Evolutionary conservation across 2,888 invertebrate species (phyloP), one percentile per base, ranked within the genome.

Genomic region (Apamea monoglypha): DNA sequence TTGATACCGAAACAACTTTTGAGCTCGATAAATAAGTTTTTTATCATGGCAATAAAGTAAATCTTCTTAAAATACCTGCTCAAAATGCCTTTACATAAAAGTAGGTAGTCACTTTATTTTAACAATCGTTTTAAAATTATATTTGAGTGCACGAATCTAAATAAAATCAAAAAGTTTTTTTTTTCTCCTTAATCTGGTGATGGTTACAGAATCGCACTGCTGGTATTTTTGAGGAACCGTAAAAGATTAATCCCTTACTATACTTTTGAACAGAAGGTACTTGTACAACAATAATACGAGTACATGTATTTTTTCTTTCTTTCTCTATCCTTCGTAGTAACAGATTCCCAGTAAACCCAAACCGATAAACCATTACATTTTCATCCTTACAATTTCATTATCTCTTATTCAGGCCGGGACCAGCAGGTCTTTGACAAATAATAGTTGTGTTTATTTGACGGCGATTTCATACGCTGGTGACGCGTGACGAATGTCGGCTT

Each of bases 401-500:
- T 56, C 63, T 36, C 53, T 64, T 79, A 84, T 81, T 76, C 78
- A 76, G 29, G 59, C 82, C 81, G 75, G 80, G 50, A 73, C 61
- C 70, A 80, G 82, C 74, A 80, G 80, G 76, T 80, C 87, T 82
- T 88, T 91, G 89, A 94, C 86, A 87, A 93, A 92, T 92, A 90
- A 87, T 85, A 89, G 90, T 89, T 88, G 87, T 92, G 92, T 92
- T 92, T 91, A 92, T 92, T 92, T 90, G 91, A 86, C 88, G 72
- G 84, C 88, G 92, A 93, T 92, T 94, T 93, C 91, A 94, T 93
- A 89, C 89, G 79, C 80, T 82, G 88, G 82, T 91, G 92, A 91
- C 92, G 91, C 86, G 86, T 93, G 94, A 95, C 89, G 91, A 89
- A 95, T 95, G 91, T 87, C 79, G 82, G 92, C 87, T 87, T 89